Base-by-base conservation (phyloP, 2,113 vertebrate species). In the Silurus meridionalis region DNA sequence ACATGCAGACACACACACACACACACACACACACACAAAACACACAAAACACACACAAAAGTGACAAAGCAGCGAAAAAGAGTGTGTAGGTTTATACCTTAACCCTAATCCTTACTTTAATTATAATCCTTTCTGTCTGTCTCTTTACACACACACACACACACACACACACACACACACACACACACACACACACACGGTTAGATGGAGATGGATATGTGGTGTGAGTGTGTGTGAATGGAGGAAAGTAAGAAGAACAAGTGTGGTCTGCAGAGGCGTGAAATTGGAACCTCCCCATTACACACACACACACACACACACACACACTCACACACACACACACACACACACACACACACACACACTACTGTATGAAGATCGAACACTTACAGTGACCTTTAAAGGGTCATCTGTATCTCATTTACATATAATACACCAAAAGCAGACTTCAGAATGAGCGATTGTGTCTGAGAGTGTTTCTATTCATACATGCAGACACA, bases 211-310 rank as follows among this genome's bases (percentile, higher is more conserved):
- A 93, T 89, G 87, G 85, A 90, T 89, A 72, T 91, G 89, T 92
- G 91, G 90, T 86, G 83, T 85, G 63, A 77, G 84, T 77, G 25
- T 55, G 72, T 74, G 63, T 71, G 83, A 28, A 63, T 79, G 75
- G 82, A 55, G 72, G 67, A 48, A 63, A 69, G 14, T 23, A 89
- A 85, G 55, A 67, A 71, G 85, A 82, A 91, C 87, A 88, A 91
- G 57, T 92, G 90, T 90, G 93, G 91, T 90, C 92, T 91, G 91
- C 87, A 77, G 91, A 94, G 90, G 92, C 93, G 90, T 95, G 94
- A 95, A 94, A 95, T 95, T 95, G 93, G 92, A 89, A 93, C 89
- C 91, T 91, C 90, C 91, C 91, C 88, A 88, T 88, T 89, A 85
- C 67, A 64, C 48, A 77, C 67, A 55, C 72, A 88, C 83, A 53